A percentile compares a stretch with the other conserved stretches of the same genome.
Conservation (phyloP, 1,140 invertebrate genomes). For the Heliconius hermathena region DNA sequence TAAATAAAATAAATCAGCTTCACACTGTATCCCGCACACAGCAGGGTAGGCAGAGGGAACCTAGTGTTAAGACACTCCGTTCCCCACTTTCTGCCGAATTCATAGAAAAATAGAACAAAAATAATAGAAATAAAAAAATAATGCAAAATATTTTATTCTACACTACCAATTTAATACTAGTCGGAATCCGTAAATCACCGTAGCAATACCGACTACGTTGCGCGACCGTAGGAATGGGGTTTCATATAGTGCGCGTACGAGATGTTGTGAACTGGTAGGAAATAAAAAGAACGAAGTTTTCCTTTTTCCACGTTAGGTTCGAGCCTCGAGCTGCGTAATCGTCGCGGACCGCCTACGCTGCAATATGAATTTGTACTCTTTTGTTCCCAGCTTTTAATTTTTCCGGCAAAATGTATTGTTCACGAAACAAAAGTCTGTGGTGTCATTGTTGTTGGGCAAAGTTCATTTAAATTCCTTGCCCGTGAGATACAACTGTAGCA, state of each 20-base stretch:
- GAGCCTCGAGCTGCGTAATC: slow-evolving; percentile 48
- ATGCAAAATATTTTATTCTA: too few species aligned
- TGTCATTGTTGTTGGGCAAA: slow-evolving; percentile 79
- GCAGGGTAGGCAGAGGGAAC: too few species aligned
- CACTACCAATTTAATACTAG: background rate
- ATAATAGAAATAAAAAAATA: too few species aligned
- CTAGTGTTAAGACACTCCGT: too few species aligned
- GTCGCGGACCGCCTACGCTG: slow-evolving; percentile 52
- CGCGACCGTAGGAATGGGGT: background rate
- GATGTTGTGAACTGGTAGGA: slow-evolving; percentile 4
- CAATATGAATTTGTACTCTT: slow-evolving; percentile 79
- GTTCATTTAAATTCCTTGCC: slow-evolving; percentile 78
- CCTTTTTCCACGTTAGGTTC: slow-evolving; percentile 30
- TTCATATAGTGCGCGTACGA: background rate
- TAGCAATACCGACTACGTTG: background rate
- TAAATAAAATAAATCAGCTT: too few species aligned
- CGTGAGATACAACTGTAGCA: slow-evolving; percentile 76
- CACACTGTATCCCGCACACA: too few species aligned
- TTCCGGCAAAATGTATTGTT: slow-evolving; percentile 78
- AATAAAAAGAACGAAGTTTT: slow-evolving; percentile 31
- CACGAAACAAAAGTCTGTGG: slow-evolving; percentile 73
- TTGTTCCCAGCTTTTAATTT: slow-evolving; percentile 76
- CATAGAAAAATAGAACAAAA: too few species aligned
- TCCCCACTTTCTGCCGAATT: too few species aligned
- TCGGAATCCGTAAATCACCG: background rate